Evolutionary conservation across 2,113 vertebrate genomes (phyloP).

Genomic region (Dolichotis patagonum): DNA sequence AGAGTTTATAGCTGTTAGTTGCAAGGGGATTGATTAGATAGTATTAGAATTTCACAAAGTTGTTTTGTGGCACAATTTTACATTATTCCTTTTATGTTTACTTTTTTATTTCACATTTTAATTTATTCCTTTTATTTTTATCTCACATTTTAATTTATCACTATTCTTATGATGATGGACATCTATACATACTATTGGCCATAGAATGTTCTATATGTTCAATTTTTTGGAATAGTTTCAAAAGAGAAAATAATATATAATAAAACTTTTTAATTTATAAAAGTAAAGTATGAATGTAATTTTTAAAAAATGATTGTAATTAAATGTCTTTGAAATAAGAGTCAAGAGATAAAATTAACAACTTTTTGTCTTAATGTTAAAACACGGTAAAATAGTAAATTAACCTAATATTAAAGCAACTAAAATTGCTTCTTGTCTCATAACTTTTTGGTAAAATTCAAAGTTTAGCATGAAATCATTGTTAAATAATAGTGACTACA

Average conservation of each 20-base stretch:
- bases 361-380: no score
- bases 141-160: not conserved
- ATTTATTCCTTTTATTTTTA: not conserved
- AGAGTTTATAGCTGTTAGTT: not conserved
- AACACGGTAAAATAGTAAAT: no score
- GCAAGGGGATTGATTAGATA: not conserved
- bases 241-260: no score
- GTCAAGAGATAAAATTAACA: no score
- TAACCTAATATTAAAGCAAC: not conserved
- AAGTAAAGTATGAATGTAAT: no score
- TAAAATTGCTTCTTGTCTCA: not conserved
- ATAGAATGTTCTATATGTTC: no score
- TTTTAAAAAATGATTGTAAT: no score
- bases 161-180: no score
- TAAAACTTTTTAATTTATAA: not conserved
- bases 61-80: not conserved
- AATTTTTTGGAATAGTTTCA: no score
- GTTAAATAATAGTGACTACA: not conserved
- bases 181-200: no score
- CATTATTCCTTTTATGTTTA: constrained; percentile 25
- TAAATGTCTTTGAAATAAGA: no score
- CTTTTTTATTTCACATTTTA: not conserved
- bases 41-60: not conserved
- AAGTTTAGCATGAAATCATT: not conserved
- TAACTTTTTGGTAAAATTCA: constrained; percentile 35